These are phyloP conservation scores for Cichlasoma orientale DNA, from an alignment of 2,797 vertebrate genomes.

Conservation along the genomic window DNA sequence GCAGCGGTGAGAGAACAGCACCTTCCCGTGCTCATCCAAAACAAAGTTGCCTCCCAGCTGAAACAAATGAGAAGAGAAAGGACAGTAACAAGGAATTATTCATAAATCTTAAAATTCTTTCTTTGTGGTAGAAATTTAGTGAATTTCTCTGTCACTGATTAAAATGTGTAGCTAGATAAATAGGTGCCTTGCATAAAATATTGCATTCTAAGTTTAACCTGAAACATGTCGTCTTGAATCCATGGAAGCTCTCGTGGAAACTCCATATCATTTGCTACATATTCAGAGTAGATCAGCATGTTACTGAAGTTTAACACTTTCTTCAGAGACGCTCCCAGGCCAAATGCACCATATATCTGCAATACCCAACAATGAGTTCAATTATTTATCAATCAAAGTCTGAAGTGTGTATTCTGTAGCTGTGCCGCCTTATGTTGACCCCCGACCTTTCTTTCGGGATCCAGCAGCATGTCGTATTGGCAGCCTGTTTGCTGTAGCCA, in stretches of 20 bases:
- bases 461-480: constrained; percentile 64
- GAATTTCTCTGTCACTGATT: background rate
- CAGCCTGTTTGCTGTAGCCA: constrained; percentile 65
- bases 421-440: background rate
- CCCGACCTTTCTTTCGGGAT: constrained; percentile 57
- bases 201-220: constrained; percentile 30
- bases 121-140: background rate
- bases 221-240: constrained; percentile 69
- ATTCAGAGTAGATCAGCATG: constrained; percentile 68
- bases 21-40: constrained; percentile 55
- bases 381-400: background rate
- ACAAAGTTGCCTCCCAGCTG: constrained; percentile 69
- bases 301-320: constrained; percentile 66
- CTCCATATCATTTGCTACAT: constrained; percentile 37
- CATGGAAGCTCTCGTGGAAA: constrained; percentile 55
- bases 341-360: constrained; percentile 57
- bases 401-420: background rate
- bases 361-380: background rate
- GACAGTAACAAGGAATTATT: background rate
- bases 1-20: constrained; percentile 65
- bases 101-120: background rate
- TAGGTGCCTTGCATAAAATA: background rate
- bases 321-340: constrained; percentile 52
- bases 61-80: background rate
- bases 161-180: background rate